phyloP scores from a whole-genome alignment of 2,797 vertebrate genomes.

The Protonibea diacanthus region DNA sequence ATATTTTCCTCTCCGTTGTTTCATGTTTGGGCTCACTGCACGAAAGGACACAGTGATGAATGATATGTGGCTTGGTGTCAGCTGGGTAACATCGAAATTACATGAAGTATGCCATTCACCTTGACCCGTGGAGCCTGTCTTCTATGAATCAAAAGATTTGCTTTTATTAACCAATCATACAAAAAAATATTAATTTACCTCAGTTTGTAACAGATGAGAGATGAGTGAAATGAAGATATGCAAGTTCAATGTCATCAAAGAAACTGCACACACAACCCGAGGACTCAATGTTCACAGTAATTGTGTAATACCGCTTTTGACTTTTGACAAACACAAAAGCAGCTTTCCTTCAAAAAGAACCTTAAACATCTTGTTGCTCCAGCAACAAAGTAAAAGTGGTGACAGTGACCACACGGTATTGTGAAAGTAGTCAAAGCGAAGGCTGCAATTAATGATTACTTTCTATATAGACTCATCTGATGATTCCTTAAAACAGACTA shows the following conservation, averaged over 20 bases:
- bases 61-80: constrained; percentile 19
- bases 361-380: background rate
- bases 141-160: background rate
- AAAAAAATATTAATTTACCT: background rate
- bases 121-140: constrained; percentile 1
- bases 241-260: background rate
- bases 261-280: background rate
- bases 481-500: too few relatives aligned
- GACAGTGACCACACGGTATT: background rate
- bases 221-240: background rate
- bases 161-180: background rate
- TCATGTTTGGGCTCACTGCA: constrained; percentile 57
- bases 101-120: constrained; percentile 22
- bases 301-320: background rate
- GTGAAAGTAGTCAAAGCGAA: background rate
- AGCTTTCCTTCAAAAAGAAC: background rate
- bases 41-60: constrained; percentile 50
- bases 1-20: constrained; percentile 45
- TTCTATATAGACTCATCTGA: background rate
- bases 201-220: background rate
- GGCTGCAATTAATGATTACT: background rate
- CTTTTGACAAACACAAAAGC: background rate
- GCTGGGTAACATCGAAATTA: constrained; percentile 2
- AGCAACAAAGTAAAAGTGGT: background rate
- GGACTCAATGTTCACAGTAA: background rate